Evolutionary conservation across 2,888 invertebrate genomes (phyloP).

Genomic region (Halictus ligatus): DNA sequence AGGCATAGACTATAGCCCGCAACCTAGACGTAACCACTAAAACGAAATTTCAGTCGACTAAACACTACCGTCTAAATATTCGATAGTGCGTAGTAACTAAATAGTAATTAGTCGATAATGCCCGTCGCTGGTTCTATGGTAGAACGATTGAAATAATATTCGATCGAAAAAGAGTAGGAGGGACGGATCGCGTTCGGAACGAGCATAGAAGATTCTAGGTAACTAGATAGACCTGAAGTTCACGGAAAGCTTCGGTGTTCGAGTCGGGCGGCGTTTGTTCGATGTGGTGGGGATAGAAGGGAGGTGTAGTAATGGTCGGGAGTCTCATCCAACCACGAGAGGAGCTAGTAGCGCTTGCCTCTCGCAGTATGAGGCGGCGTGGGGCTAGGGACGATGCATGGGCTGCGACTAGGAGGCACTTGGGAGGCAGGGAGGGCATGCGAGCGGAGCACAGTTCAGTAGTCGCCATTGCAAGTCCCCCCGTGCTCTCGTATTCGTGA

Average conservation of each 20-base stretch:
- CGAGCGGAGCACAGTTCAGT: conserved; percentile 83
- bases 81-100: no score
- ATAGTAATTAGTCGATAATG: no score
- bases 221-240: conserved; percentile 24
- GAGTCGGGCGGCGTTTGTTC: conserved; percentile 8
- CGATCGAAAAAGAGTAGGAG: background rate
- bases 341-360: conserved; percentile 77
- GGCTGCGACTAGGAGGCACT: conserved; percentile 79
- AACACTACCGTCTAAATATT: no score
- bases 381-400: conserved; percentile 78
- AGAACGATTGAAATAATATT: background rate
- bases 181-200: background rate
- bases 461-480: conserved; percentile 85
- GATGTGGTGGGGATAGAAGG: conserved; percentile 34
- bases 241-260: conserved; percentile 1
- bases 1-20: no score
- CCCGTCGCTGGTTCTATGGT: no score
- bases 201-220: conserved; percentile 4
- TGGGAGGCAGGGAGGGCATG: conserved; percentile 83
- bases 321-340: conserved; percentile 70
- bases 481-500: conserved; percentile 82
- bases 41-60: no score
- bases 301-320: conserved; percentile 58
- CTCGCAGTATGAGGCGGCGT: conserved; percentile 72
- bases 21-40: no score